phyloP scores from a whole-genome alignment of 2,888 invertebrate genomes.

The Tetramorium bicarinatum region DNA sequence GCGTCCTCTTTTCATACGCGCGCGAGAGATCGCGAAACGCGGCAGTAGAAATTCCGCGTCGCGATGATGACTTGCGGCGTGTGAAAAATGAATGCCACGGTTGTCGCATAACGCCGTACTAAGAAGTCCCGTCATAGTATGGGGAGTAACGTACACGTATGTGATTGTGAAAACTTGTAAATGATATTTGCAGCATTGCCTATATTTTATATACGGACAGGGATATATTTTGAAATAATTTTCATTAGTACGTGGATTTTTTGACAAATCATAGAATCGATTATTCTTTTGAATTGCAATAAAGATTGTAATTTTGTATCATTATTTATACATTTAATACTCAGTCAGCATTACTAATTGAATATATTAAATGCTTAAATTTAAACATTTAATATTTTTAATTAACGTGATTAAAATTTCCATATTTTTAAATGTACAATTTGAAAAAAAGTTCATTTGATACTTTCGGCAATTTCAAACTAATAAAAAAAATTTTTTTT shows the following conservation, averaged over 20 bases:
- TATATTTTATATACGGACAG: neutral
- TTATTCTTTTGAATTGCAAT: neutral
- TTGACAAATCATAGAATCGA: neutral
- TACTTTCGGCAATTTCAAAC: neutral
- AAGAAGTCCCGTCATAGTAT: neutral
- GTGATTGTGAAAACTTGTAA: neutral
- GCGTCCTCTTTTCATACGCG: constrained; percentile 24
- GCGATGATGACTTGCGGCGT: constrained; percentile 33
- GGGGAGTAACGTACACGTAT: neutral
- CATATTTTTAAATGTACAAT: neutral
- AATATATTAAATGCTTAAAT: neutral
- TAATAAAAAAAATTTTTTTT: neutral
- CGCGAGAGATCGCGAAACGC: constrained; percentile 24
- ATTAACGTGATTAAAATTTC: neutral
- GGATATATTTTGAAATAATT: neutral
- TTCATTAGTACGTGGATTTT: neutral
- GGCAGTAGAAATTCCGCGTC: constrained; percentile 14
- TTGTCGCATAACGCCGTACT: constrained; percentile 17
- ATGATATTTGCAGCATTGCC: neutral
- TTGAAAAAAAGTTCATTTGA: neutral
- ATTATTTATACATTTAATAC: neutral
- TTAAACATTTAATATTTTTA: neutral
- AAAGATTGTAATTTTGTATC: neutral
- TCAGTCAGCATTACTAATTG: neutral
- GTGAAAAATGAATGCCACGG: constrained; percentile 28